Evolutionary conservation across 2,113 vertebrate genomes (phyloP), one percentile per base, ranked within the genome.

Genomic region (Empidonax traillii): DNA sequence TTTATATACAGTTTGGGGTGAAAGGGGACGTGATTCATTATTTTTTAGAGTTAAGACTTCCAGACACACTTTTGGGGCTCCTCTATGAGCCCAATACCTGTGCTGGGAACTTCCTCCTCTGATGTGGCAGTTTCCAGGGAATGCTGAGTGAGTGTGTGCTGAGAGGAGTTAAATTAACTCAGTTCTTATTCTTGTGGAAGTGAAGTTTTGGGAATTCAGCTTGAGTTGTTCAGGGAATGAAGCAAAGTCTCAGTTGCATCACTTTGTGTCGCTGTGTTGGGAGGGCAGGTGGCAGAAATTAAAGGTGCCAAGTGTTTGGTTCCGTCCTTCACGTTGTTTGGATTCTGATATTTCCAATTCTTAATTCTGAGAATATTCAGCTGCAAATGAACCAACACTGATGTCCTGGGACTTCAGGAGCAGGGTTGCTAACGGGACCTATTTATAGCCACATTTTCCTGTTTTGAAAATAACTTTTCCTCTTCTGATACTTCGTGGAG

Each of bases 251-350:
- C 27, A 58, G 11, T 23, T 92, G 71, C 63, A 24, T 85, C 21
- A 3, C 52, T 49, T 13, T 21, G 31, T 2, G 1, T 30, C 35
- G 1, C 30, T 18, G 31, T 2, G 3, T 7, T 25, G 47, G 65
- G 17, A 76, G 46, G 28, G 21, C 16, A 63, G 30, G 58, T 72
- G 58, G 28, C 3, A 8, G 49, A 74, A 84, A 52, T 25, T 5
- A 24, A 28, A 55, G 35, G 7, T 44, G 8, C 13, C 27, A 25
- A 52, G 37, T 41, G 8, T 47, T 67, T 78, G 66, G 14, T 71
- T 87, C 46, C 63, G 30, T 22, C 76, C 33, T 68, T 22, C 8
- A 5, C 21, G 15, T 72, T 85, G 20, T 6, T 2, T 78, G 37
- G 47, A 22, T 78, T 87, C 74, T 81, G 30, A 37, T 63, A 59